A percentile compares a stretch with the other conserved stretches of the same genome.
phyloP scores from a whole-genome alignment of 2,888 invertebrate genomes.

The Mellilla xanthometata region DNA sequence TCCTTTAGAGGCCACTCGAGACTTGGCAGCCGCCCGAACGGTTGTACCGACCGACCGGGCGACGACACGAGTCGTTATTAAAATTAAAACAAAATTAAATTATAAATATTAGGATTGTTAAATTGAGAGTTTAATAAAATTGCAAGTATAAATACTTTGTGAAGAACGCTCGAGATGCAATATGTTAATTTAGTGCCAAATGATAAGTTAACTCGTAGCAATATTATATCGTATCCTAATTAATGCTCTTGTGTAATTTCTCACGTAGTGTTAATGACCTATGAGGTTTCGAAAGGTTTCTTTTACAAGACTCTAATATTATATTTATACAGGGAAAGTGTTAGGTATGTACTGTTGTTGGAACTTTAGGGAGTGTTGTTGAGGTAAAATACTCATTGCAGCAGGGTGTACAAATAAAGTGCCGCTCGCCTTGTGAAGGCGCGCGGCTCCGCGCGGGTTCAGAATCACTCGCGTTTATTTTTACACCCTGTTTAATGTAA shows the following conservation, averaged over 20 bases:
- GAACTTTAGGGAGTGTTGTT: constrained; percentile 73
- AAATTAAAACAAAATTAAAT: constrained; percentile 57
- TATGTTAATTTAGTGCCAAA: constrained; percentile 83
- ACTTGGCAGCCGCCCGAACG: constrained; percentile 44
- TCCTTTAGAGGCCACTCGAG: constrained; percentile 50
- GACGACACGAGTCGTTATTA: constrained; percentile 61
- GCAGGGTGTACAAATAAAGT: constrained; percentile 73
- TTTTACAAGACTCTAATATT: constrained; percentile 81
- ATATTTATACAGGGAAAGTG: constrained; percentile 81
- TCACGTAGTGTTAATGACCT: constrained; percentile 80
- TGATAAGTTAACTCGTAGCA: constrained; percentile 82
- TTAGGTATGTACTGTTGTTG: constrained; percentile 78
- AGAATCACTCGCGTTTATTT: constrained; percentile 50
- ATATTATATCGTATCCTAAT: constrained; percentile 80
- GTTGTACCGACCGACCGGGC: constrained; percentile 55
- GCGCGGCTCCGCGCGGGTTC: constrained; percentile 18
- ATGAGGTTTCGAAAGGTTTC: constrained; percentile 78
- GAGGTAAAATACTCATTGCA: constrained; percentile 79
- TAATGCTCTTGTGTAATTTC: constrained; percentile 79
- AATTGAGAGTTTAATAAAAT: constrained; percentile 65
- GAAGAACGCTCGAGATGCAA: constrained; percentile 79
- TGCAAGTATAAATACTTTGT: constrained; percentile 68
- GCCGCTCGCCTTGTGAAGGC: constrained; percentile 28
- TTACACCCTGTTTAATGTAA: constrained; percentile 69
- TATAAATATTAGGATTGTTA: constrained; percentile 60